Evolutionary conservation across 2,888 invertebrate genomes (phyloP).

Genomic region (Drosophila multiciliata): DNA sequence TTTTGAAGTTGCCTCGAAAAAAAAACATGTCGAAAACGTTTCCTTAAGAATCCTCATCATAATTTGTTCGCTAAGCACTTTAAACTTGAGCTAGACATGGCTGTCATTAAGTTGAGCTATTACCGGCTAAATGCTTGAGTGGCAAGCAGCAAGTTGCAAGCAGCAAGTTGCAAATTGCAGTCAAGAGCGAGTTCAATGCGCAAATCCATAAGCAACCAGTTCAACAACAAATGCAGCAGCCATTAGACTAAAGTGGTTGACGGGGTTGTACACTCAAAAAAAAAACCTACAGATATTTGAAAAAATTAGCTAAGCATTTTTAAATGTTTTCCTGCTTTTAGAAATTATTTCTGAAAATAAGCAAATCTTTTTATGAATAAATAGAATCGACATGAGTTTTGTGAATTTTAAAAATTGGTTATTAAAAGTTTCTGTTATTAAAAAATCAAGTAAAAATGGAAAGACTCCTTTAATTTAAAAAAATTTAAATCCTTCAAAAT

Average conservation of each 20-base stretch:
- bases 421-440: too few relatives aligned
- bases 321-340: too few relatives aligned
- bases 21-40: background rate
- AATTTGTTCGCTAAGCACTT: slow-evolving; percentile 12
- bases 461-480: too few relatives aligned
- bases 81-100: slow-evolving; percentile 1
- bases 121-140: slow-evolving; percentile 43
- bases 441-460: too few relatives aligned
- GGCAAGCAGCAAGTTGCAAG: slow-evolving; percentile 42
- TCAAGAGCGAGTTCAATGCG: slow-evolving; percentile 33
- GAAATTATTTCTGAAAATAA: background rate
- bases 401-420: too few relatives aligned
- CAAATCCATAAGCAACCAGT: slow-evolving; percentile 44
- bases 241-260: slow-evolving; percentile 44
- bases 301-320: too few relatives aligned
- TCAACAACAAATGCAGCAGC: slow-evolving; percentile 55
- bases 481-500: too few relatives aligned
- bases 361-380: background rate
- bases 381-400: too few relatives aligned
- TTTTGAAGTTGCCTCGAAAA: background rate
- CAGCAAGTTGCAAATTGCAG: slow-evolving; percentile 44
- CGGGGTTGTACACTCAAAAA: background rate
- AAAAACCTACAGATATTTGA: background rate
- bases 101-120: slow-evolving; percentile 52
- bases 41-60: slow-evolving; percentile 14